Evolutionary conservation across 2,797 vertebrate genomes (phyloP).

Genomic region (Semaprochilodus insignis): DNA sequence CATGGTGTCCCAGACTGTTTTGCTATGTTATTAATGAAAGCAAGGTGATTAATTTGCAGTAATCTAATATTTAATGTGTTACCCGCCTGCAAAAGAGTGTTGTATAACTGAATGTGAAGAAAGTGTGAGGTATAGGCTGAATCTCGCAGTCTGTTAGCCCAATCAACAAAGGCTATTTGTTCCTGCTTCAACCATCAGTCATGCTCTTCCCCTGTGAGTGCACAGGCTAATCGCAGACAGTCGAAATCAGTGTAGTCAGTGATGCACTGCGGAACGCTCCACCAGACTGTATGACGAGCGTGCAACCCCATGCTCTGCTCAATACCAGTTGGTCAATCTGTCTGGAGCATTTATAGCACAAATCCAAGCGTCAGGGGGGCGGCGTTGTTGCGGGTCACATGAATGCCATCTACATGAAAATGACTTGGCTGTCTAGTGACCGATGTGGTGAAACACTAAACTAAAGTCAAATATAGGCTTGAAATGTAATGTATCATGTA

Average conservation of each 20-base stretch:
- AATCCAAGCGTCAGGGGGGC: slow-evolving; percentile 44
- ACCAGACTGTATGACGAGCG: slow-evolving; percentile 36
- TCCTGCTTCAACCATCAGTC: slow-evolving; percentile 24
- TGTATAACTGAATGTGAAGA: no score
- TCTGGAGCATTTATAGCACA: slow-evolving; percentile 54
- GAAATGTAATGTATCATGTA: slow-evolving; percentile 7
- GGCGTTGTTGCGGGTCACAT: slow-evolving; percentile 22
- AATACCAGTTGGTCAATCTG: slow-evolving; percentile 49
- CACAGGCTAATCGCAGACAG: slow-evolving; percentile 52
- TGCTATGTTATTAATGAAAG: background rate
- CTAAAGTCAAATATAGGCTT: background rate
- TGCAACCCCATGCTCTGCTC: slow-evolving; percentile 39
- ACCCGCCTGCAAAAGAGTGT: background rate
- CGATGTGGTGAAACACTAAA: background rate
- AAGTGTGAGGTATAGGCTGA: background rate
- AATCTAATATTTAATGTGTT: background rate
- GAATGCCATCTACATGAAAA: slow-evolving; percentile 48
- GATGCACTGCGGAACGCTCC: slow-evolving; percentile 13
- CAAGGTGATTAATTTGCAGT: background rate
- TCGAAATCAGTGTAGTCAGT: slow-evolving; percentile 46
- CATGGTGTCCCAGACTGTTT: background rate
- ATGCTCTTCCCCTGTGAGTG: slow-evolving; percentile 29
- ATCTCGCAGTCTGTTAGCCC: background rate
- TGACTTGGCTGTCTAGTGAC: slow-evolving; percentile 35
- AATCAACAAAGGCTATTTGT: background rate